Conservation (phyloP, 2,888 invertebrate species). For the Tridacna gigas region DNA sequence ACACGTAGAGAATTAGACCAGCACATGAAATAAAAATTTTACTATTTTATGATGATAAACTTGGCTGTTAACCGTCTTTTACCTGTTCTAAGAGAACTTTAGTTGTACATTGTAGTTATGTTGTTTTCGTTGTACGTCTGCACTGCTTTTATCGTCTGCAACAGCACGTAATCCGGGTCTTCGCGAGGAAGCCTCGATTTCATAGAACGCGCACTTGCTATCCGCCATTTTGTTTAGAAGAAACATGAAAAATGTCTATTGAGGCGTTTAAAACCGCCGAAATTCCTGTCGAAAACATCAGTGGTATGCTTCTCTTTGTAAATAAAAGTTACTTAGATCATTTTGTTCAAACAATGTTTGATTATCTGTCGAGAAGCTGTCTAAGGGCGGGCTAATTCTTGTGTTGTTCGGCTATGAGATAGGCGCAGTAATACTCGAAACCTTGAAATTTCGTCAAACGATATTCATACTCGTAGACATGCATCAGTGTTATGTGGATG, state of each 20-base stretch:
- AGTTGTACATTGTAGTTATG: no score
- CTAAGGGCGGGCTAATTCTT: constrained; percentile 25
- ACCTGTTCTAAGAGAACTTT: no score
- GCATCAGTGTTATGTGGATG: not conserved
- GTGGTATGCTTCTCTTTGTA: constrained; percentile 64
- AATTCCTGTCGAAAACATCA: constrained; percentile 78
- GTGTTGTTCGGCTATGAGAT: constrained; percentile 53
- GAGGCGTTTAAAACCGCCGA: constrained; percentile 73
- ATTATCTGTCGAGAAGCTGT: not conserved
- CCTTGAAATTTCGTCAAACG: not conserved
- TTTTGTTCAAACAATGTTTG: not conserved
- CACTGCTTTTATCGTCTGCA: constrained; percentile 32
- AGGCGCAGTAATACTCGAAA: constrained; percentile 63
- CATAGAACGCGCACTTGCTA: constrained; percentile 27
- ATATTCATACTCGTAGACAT: constrained; percentile 59
- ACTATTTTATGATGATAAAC: no score
- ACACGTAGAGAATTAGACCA: no score
- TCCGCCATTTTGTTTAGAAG: constrained; percentile 69
- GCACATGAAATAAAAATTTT: no score
- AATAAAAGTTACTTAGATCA: not conserved
- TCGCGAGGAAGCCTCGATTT: constrained; percentile 70
- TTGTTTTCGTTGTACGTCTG: not conserved
- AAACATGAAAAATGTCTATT: constrained; percentile 77
- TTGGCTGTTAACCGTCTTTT: no score
- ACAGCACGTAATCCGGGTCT: constrained; percentile 64